Percentiles rank a stretch among this genome's conserved stretches.
Evolutionary conservation across 2,113 vertebrate species (phyloP).

Genomic region (Centrocercus urophasianus): DNA sequence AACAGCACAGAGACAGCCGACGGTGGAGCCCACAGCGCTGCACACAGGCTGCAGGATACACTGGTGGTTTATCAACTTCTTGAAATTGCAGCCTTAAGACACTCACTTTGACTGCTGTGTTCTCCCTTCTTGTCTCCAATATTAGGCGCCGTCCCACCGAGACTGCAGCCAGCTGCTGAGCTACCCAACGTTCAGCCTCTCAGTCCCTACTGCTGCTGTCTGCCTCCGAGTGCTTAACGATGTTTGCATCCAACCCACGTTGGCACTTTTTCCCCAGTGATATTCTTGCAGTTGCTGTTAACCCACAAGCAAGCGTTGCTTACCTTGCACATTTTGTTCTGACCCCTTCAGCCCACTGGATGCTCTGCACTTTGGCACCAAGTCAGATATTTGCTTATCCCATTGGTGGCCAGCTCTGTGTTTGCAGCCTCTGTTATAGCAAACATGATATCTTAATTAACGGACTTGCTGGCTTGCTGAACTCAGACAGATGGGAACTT

Average conservation of each 20-base stretch:
- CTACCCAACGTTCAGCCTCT: fast-evolving
- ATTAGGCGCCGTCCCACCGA: neutral
- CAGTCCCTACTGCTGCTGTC: fast-evolving
- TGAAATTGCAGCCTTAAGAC: neutral
- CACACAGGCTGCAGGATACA: neutral
- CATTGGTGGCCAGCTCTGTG: slow-evolving; percentile 14
- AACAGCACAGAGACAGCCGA: neutral
- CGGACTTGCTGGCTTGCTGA: slow-evolving; percentile 71
- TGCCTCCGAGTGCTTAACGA: fast-evolving
- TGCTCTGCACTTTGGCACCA: neutral
- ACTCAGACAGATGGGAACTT: slow-evolving; percentile 80
- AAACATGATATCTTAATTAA: slow-evolving; percentile 73
- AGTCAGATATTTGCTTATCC: neutral
- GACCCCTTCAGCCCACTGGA: neutral
- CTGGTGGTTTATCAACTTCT: neutral
- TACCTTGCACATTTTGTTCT: neutral
- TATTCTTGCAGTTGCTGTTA: neutral
- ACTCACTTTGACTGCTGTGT: fast-evolving
- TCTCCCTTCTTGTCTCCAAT: neutral
- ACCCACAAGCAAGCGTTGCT: neutral
- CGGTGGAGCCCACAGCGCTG: fast-evolving
- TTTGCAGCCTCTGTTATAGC: slow-evolving; percentile 59
- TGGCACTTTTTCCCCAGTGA: neutral
- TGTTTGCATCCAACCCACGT: fast-evolving
- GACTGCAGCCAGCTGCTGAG: fast-evolving